phyloP scores from a whole-genome alignment of 2,113 vertebrate species.

The Hiodon tergisus region DNA sequence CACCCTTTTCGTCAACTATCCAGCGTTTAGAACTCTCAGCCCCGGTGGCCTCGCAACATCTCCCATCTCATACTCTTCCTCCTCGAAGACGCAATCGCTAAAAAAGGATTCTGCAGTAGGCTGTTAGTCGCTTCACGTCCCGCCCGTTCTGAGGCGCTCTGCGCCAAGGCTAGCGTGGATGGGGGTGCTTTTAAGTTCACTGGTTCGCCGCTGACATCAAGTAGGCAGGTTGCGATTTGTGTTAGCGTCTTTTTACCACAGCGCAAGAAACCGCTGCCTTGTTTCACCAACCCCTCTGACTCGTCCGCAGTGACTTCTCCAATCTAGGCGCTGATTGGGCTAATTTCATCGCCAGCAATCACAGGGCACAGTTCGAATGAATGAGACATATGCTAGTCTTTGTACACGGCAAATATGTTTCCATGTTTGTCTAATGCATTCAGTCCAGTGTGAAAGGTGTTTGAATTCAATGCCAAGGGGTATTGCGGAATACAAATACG shows the following conservation, averaged over 20 bases:
- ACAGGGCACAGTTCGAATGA: constrained; percentile 26
- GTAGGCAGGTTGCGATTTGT: constrained; percentile 41
- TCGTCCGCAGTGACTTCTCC: constrained; percentile 46
- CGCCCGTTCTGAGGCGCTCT: too few species aligned
- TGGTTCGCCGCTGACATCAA: constrained; percentile 38
- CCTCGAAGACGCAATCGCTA: constrained; percentile 16
- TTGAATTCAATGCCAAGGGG: constrained; percentile 35
- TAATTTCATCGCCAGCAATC: constrained; percentile 50
- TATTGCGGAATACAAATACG: constrained; percentile 43
- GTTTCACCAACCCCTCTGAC: constrained; percentile 40
- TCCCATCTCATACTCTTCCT: constrained; percentile 51
- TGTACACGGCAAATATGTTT: constrained; percentile 29
- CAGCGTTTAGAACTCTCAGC: constrained; percentile 50
- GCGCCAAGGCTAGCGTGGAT: neutral
- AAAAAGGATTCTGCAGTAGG: constrained; percentile 22
- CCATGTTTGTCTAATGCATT: constrained; percentile 45
- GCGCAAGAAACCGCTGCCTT: constrained; percentile 53
- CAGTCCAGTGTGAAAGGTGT: constrained; percentile 41
- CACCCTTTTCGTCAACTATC: constrained; percentile 38
- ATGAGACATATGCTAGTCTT: constrained; percentile 34
- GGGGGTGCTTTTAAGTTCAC: constrained; percentile 46
- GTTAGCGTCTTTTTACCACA: constrained; percentile 47
- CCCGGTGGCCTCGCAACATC: constrained; percentile 41
- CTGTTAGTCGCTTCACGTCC: constrained; percentile 6
- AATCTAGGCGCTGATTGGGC: constrained; percentile 60